A percentile compares a stretch with the other conserved stretches of the same genome.
Evolutionary conservation across 2,113 vertebrate species (phyloP).

Genomic region (Salvator merianae): DNA sequence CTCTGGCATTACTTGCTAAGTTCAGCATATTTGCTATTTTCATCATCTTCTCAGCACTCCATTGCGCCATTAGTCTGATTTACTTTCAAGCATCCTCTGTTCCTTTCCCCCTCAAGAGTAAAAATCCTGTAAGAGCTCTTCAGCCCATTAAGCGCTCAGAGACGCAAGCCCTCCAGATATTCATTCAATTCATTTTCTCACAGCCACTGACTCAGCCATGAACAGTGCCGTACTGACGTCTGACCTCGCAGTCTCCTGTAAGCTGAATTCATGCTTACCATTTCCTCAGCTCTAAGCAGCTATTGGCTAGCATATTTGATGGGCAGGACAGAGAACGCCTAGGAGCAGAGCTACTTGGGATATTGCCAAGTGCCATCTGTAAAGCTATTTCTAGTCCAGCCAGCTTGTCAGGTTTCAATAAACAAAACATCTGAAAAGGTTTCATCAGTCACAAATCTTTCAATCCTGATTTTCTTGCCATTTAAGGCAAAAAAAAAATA

Average conservation of each 20-base stretch:
- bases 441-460: conserved; percentile 22
- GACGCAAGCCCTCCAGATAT: conserved; percentile 69
- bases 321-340: conserved; percentile 59
- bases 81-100: conserved; percentile 60
- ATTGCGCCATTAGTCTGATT: conserved; percentile 62
- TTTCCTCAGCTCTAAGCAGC: conserved; percentile 62
- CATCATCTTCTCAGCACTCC: conserved; percentile 66
- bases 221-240: conserved; percentile 83
- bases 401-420: conserved; percentile 65
- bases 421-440: conserved; percentile 39
- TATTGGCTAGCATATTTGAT: conserved; percentile 71
- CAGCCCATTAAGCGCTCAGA: conserved; percentile 70
- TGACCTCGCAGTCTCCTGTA: conserved; percentile 73
- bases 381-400: conserved; percentile 72
- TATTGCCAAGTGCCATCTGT: conserved; percentile 73
- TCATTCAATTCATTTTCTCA: conserved; percentile 77
- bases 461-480: neutral
- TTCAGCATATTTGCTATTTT: conserved; percentile 83
- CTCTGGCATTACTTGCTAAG: conserved; percentile 94
- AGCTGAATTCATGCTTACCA: conserved; percentile 67
- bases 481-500: neutral
- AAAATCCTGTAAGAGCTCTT: conserved; percentile 51
- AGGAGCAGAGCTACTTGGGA: conserved; percentile 61
- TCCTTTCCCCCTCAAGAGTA: conserved; percentile 47
- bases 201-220: conserved; percentile 81